These are phyloP conservation scores for Thymelicus lineola DNA, from an alignment of 2,888 invertebrate genomes.

Conservation along the genomic window DNA sequence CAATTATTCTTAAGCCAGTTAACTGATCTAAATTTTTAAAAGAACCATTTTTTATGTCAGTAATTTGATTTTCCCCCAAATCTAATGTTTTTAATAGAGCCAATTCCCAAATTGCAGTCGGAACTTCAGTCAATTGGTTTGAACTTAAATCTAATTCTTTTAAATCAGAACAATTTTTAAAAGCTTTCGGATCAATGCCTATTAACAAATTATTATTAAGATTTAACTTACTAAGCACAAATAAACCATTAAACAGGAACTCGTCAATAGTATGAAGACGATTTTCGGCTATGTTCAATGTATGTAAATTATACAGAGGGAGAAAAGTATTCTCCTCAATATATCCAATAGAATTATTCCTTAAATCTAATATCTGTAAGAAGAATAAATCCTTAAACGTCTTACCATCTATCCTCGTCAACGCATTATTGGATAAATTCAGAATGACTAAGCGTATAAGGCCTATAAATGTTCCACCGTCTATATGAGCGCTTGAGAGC, in stretches of 20 bases:
- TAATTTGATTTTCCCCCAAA: slow-evolving; percentile 96
- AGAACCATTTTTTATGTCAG: slow-evolving; percentile 92
- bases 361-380: slow-evolving; percentile 93
- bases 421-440: slow-evolving; percentile 93
- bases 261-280: slow-evolving; percentile 92
- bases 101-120: slow-evolving; percentile 92
- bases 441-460: slow-evolving; percentile 94
- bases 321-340: slow-evolving; percentile 95
- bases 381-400: slow-evolving; percentile 95
- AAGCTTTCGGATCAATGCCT: slow-evolving; percentile 91
- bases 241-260: slow-evolving; percentile 92
- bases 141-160: slow-evolving; percentile 96
- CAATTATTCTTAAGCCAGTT: slow-evolving; percentile 94
- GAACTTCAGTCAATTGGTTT: slow-evolving; percentile 92
- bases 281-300: slow-evolving; percentile 95
- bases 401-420: slow-evolving; percentile 92
- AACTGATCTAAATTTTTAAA: slow-evolving; percentile 94
- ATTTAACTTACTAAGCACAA: slow-evolving; percentile 92
- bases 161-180: slow-evolving; percentile 94
- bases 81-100: slow-evolving; percentile 94
- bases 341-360: slow-evolving; percentile 94
- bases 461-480: slow-evolving; percentile 93
- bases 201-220: slow-evolving; percentile 93
- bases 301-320: slow-evolving; percentile 95
- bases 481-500: slow-evolving; percentile 93